Percentiles rank a stretch among this genome's conserved stretches.
These are phyloP conservation scores for Gymnodraco acuticeps DNA, from an alignment of 2,797 vertebrate genomes.

Conservation along the genomic window DNA sequence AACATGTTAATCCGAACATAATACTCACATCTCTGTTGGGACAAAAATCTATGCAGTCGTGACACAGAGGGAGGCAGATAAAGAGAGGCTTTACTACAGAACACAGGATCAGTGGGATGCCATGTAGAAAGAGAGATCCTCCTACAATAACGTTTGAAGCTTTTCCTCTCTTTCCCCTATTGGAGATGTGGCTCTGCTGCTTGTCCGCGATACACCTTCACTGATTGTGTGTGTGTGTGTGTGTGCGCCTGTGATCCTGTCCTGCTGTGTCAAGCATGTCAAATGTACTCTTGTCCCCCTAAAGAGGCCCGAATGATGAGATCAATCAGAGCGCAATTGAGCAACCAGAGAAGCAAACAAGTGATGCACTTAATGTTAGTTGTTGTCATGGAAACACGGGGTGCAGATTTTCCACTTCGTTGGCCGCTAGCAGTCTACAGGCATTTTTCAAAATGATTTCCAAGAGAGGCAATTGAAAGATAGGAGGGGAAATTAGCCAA, in stretches of 20 bases:
- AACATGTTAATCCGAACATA: not conserved
- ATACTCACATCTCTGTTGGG: not conserved
- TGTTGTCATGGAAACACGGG: slow-evolving; percentile 76
- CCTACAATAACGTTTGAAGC: slow-evolving; percentile 43
- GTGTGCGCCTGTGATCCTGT: not conserved
- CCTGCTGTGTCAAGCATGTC: slow-evolving; percentile 67
- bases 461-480: slow-evolving; percentile 52
- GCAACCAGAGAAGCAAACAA: slow-evolving; percentile 46
- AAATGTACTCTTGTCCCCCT: slow-evolving; percentile 69
- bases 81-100: slow-evolving; percentile 26
- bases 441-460: slow-evolving; percentile 58
- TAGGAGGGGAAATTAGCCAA: slow-evolving; percentile 36
- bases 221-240: slow-evolving; percentile 20
- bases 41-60: slow-evolving; percentile 14
- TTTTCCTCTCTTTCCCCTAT: slow-evolving; percentile 33
- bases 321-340: slow-evolving; percentile 70
- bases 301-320: slow-evolving; percentile 60
- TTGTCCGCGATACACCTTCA: slow-evolving; percentile 20
- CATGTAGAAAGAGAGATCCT: slow-evolving; percentile 38
- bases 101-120: slow-evolving; percentile 44
- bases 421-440: slow-evolving; percentile 50
- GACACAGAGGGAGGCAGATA: slow-evolving; percentile 15
- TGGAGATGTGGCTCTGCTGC: slow-evolving; percentile 35
- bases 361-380: slow-evolving; percentile 72
- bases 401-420: slow-evolving; percentile 72